A percentile compares a stretch with the other conserved stretches of the same genome.
These are phyloP conservation scores for Actias luna DNA, from an alignment of 2,888 invertebrate species.

Conservation along the genomic window DNA sequence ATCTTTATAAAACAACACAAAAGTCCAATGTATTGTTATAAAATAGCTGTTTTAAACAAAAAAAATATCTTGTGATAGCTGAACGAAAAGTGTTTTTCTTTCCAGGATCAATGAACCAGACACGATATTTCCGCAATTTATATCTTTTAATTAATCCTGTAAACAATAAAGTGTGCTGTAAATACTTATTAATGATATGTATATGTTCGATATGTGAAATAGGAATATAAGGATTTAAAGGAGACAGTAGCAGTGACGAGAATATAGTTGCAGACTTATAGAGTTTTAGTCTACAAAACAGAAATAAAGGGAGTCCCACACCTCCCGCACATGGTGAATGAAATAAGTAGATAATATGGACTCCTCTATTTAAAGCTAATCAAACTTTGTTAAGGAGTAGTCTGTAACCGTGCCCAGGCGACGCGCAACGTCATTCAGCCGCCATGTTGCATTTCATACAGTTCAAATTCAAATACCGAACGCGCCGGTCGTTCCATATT, in stretches of 20 bases:
- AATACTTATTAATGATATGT: neutral
- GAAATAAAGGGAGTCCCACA: constrained; percentile 59
- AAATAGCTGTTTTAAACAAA: neutral
- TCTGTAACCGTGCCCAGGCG: constrained; percentile 73
- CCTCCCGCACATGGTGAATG: constrained; percentile 72
- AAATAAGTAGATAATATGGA: constrained; percentile 82
- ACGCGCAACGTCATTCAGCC: constrained; percentile 45
- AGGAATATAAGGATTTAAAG: neutral
- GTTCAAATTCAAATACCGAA: constrained; percentile 59
- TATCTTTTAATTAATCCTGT: too few species aligned
- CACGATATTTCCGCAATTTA: too few species aligned
- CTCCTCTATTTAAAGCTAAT: constrained; percentile 85
- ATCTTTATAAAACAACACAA: too few species aligned
- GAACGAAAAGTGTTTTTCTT: neutral
- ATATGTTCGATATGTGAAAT: neutral
- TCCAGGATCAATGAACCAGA: neutral
- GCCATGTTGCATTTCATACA: constrained; percentile 53
- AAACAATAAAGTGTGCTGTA: neutral
- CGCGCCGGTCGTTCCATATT: constrained; percentile 54
- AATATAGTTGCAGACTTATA: constrained; percentile 28
- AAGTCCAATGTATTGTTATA: too few species aligned
- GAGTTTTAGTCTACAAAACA: constrained; percentile 42
- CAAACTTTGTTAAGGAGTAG: constrained; percentile 83
- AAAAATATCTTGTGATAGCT: neutral
- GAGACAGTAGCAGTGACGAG: neutral